phyloP scores from a whole-genome alignment of 2,888 invertebrate species.

The Lasioglossum figueresi region DNA sequence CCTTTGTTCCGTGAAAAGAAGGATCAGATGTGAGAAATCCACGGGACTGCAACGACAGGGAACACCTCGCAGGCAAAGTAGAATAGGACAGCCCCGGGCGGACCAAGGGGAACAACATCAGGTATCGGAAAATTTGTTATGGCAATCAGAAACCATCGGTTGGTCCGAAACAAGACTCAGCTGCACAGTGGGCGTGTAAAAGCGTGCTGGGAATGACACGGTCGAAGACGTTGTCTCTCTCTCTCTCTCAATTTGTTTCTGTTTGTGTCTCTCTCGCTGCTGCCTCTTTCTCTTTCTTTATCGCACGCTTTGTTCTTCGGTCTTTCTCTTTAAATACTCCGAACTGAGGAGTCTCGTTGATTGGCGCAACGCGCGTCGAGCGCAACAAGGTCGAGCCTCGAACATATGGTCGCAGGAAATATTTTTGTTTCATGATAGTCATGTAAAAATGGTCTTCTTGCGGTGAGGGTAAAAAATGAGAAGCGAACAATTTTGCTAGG shows the following conservation, averaged over 20 bases:
- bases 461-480: not conserved
- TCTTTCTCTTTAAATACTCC: constrained; percentile 29
- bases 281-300: not conserved
- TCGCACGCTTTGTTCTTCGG: not conserved
- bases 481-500: too few relatives aligned
- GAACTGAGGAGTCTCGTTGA: not conserved
- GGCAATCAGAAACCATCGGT: too few relatives aligned
- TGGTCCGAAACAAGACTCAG: not conserved
- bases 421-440: too few relatives aligned
- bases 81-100: constrained; percentile 24
- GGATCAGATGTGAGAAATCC: not conserved
- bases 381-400: constrained; percentile 26
- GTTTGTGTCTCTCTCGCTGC: not conserved
- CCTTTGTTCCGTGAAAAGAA: not conserved
- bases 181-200: constrained; percentile 23
- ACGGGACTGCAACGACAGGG: not conserved
- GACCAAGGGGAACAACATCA: constrained; percentile 24
- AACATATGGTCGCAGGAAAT: constrained; percentile 13
- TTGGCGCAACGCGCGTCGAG: constrained; percentile 36
- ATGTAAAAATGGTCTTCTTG: not conserved
- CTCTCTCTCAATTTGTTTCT: not conserved
- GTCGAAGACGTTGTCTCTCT: constrained; percentile 26
- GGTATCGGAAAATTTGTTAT: constrained; percentile 45
- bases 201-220: constrained; percentile 2
- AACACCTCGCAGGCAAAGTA: constrained; percentile 10